These are phyloP conservation scores for Deroplatys truncata DNA, from an alignment of 2,888 invertebrate species.

Conservation along the genomic window DNA sequence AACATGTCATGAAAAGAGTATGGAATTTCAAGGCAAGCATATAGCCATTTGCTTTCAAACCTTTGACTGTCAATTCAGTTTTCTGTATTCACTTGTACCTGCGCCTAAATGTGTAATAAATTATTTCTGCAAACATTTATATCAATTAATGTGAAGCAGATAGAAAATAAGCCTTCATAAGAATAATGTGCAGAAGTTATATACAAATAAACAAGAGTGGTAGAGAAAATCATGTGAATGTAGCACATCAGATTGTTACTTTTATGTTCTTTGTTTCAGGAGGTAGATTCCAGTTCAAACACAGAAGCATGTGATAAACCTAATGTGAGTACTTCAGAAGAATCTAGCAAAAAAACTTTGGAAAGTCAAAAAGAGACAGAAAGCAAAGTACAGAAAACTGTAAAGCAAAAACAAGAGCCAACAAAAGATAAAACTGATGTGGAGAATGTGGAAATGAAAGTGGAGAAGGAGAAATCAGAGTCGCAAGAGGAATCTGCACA, in stretches of 20 bases:
- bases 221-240: too few relatives aligned
- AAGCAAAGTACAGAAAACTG: slow-evolving; percentile 17
- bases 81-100: too few relatives aligned
- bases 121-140: too few relatives aligned
- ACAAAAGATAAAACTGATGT: background rate
- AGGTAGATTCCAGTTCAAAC: background rate
- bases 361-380: slow-evolving; percentile 9
- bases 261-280: background rate
- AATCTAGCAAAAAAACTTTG: background rate
- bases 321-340: background rate
- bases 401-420: slow-evolving; percentile 8
- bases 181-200: too few relatives aligned
- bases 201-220: too few relatives aligned
- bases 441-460: background rate
- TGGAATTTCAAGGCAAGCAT: too few relatives aligned
- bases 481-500: background rate
- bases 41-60: too few relatives aligned
- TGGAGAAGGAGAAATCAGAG: background rate
- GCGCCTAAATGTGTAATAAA: too few relatives aligned
- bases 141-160: too few relatives aligned
- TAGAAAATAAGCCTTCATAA: too few relatives aligned
- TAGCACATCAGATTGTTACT: background rate
- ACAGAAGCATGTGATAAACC: background rate
- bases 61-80: too few relatives aligned
- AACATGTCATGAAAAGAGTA: too few relatives aligned